Conservation (phyloP, 2,797 vertebrate species). For the Ambastaia sidthimunki region DNA sequence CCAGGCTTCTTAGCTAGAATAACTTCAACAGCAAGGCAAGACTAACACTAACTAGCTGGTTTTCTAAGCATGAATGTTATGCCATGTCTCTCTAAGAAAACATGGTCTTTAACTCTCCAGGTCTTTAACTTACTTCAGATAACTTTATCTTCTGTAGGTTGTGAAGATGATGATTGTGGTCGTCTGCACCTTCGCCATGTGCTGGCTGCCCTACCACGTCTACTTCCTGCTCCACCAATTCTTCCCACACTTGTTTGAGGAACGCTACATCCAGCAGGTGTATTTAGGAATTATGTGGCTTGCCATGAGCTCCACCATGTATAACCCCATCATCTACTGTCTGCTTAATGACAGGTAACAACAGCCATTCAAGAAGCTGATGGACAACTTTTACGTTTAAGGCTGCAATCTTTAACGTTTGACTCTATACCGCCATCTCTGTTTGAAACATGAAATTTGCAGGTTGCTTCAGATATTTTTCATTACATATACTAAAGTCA, state of each 20-base stretch:
- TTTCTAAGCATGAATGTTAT: not conserved
- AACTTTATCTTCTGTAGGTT: constrained; percentile 71
- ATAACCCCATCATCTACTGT: constrained; percentile 95
- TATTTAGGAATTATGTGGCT: constrained; percentile 91
- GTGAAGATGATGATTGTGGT: constrained; percentile 95
- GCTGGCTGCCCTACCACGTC: constrained; percentile 92
- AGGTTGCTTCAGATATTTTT: too few relatives aligned
- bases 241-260: constrained; percentile 75
- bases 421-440: too few relatives aligned
- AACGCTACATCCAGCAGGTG: constrained; percentile 88
- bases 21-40: too few relatives aligned
- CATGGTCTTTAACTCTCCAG: too few relatives aligned
- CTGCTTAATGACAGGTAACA: constrained; percentile 89
- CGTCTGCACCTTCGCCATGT: constrained; percentile 87
- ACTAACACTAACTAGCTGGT: constrained; percentile 17
- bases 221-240: constrained; percentile 89
- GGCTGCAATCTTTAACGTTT: too few relatives aligned
- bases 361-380: too few relatives aligned
- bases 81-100: not conserved
- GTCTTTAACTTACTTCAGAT: not conserved
- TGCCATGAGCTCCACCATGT: constrained; percentile 96
- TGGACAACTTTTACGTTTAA: too few relatives aligned
- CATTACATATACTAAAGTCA: too few relatives aligned
- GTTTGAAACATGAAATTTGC: too few relatives aligned
- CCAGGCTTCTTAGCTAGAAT: too few relatives aligned